A percentile compares a stretch with the other conserved stretches of the same genome.
Evolutionary conservation across 2,113 vertebrate genomes (phyloP).

Genomic region (Trogon surrucura): DNA sequence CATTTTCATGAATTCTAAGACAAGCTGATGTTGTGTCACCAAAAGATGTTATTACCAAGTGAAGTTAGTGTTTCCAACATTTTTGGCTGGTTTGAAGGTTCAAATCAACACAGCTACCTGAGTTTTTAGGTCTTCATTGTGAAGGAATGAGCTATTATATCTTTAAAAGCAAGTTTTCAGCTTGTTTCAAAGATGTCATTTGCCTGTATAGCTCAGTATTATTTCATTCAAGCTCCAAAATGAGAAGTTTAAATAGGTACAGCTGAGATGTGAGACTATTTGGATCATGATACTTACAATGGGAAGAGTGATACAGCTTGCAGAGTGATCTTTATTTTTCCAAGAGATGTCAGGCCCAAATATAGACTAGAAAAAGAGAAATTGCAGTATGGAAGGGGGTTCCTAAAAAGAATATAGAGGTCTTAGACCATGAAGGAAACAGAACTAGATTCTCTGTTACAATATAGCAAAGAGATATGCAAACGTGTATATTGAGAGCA

Average conservation of each 20-base stretch:
- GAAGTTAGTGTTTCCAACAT: background rate
- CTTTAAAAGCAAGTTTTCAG: background rate
- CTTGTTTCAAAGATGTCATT: background rate
- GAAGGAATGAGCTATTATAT: background rate
- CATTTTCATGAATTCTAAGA: background rate
- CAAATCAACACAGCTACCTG: background rate
- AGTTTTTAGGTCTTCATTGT: background rate
- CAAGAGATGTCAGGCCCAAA: background rate
- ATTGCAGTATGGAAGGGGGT: background rate
- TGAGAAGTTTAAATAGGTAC: background rate
- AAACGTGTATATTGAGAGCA: background rate
- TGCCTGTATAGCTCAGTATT: background rate
- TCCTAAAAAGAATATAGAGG: background rate
- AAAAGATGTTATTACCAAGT: background rate
- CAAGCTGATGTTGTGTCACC: background rate
- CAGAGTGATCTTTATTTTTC: background rate
- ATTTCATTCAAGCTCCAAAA: background rate
- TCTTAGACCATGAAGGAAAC: background rate
- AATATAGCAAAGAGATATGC: rapidly evolving
- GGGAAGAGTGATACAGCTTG: background rate
- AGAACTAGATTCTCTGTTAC: rapidly evolving
- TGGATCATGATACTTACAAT: background rate
- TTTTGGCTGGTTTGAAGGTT: background rate
- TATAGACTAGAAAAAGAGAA: background rate
- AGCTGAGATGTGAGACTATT: background rate